Evolutionary conservation across 2,888 invertebrate genomes (phyloP).

Genomic region (Alloplasta piceator): DNA sequence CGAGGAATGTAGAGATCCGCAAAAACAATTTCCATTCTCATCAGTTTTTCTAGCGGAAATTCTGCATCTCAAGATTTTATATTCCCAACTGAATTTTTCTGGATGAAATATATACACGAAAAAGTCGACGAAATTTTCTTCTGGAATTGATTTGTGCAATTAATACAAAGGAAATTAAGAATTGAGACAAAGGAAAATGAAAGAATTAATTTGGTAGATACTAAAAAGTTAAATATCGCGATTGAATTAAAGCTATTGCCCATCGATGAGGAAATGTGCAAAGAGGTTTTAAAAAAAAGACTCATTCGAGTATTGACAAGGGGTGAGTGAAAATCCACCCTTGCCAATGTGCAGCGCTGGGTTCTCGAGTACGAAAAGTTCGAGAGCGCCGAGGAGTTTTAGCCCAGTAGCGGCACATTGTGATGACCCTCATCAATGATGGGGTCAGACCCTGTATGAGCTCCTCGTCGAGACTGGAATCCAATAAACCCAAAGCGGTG

Average conservation of each 20-base stretch:
- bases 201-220: not conserved
- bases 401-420: slow-evolving; percentile 68
- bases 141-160: not conserved
- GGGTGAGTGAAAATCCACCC: slow-evolving; percentile 12
- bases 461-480: slow-evolving; percentile 73
- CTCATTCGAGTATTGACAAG: slow-evolving; percentile 26
- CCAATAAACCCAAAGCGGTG: slow-evolving; percentile 73
- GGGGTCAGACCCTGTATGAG: slow-evolving; percentile 69
- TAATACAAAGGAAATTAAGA: too few relatives aligned
- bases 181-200: too few relatives aligned
- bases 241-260: slow-evolving; percentile 68
- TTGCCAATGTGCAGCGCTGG: not conserved
- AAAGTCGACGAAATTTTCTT: not conserved
- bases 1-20: not conserved
- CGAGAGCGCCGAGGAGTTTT: slow-evolving; percentile 4
- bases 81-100: not conserved
- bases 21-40: slow-evolving; percentile 15
- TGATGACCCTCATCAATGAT: slow-evolving; percentile 79
- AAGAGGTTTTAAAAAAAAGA: slow-evolving; percentile 17
- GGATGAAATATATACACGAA: not conserved
- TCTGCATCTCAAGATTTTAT: slow-evolving; percentile 1
- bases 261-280: slow-evolving; percentile 10
- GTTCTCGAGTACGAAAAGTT: slow-evolving; percentile 67
- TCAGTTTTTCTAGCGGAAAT: not conserved
- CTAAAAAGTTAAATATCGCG: slow-evolving; percentile 62